phyloP scores from a whole-genome alignment of 2,888 invertebrate species.

The Drosophila yooni region DNA sequence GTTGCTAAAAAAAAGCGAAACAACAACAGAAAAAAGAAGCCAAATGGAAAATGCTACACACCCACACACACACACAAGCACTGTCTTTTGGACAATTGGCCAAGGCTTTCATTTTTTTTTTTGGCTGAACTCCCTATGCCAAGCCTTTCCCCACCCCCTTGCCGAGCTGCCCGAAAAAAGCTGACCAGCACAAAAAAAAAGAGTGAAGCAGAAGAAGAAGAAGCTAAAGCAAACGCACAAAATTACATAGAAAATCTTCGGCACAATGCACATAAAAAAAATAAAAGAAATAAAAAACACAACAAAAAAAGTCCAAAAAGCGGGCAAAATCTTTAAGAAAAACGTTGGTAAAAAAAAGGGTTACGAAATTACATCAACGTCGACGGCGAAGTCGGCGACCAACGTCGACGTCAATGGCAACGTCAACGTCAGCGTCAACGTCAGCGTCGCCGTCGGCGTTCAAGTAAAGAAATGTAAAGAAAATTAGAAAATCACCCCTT shows the following conservation, averaged over 20 bases:
- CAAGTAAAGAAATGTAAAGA: constrained; percentile 78
- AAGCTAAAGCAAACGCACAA: constrained; percentile 64
- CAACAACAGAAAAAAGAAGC: constrained; percentile 46
- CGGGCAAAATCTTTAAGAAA: constrained; percentile 61
- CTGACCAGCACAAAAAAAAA: constrained; percentile 74
- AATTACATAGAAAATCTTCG: constrained; percentile 75
- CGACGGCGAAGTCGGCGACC: constrained; percentile 33
- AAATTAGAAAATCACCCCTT: constrained; percentile 80
- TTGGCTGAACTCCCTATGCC: constrained; percentile 20
- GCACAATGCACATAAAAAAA: constrained; percentile 61
- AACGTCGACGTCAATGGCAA: not conserved
- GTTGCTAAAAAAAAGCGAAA: constrained; percentile 50
- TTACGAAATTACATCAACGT: constrained; percentile 61
- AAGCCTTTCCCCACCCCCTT: constrained; percentile 15
- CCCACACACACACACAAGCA: constrained; percentile 34
- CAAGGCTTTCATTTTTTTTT: constrained; percentile 51
- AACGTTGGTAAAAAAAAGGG: constrained; percentile 53
- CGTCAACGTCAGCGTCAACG: not conserved
- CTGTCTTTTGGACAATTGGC: constrained; percentile 67
- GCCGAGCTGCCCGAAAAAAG: constrained; percentile 73
- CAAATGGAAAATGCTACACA: constrained; percentile 57
- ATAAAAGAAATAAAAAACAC: constrained; percentile 29
- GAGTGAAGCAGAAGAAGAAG: constrained; percentile 3
- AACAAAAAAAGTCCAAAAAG: constrained; percentile 40
- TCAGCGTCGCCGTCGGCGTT: constrained; percentile 24